Conservation (phyloP, 2,888 invertebrate genomes). For the Hypercompe scribonia region DNA sequence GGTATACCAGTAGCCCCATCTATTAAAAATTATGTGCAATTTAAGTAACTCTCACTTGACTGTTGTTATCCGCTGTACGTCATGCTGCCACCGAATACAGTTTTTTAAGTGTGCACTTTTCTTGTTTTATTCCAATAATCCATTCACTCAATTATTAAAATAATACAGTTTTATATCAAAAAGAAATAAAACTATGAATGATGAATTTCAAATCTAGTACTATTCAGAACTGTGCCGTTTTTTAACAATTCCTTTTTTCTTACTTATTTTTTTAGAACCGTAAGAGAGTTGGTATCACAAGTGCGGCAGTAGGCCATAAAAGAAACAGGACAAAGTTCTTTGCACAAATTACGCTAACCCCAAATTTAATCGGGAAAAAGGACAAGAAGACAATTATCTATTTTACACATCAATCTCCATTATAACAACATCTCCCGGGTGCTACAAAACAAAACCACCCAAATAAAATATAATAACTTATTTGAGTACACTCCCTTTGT, state of each 20-base stretch:
- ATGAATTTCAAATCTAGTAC: neutral
- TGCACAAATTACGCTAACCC: neutral
- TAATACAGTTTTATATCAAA: too few species aligned
- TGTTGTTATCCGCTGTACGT: too few species aligned
- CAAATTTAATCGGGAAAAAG: neutral
- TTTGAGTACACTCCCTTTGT: conserved; percentile 51
- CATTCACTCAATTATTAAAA: too few species aligned
- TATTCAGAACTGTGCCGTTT: neutral
- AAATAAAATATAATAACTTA: conserved; percentile 41
- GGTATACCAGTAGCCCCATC: too few species aligned
- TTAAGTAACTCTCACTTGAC: too few species aligned
- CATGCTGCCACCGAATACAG: too few species aligned
- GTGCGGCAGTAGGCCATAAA: neutral
- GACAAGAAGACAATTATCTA: neutral
- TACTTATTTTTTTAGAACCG: neutral
- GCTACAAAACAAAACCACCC: conserved; percentile 27
- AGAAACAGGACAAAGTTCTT: neutral
- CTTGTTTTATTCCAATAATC: too few species aligned
- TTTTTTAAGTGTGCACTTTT: too few species aligned
- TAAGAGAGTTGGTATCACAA: neutral
- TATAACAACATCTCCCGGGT: conserved; percentile 9
- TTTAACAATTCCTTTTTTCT: too few species aligned
- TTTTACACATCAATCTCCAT: neutral
- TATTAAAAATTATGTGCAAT: too few species aligned
- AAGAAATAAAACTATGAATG: neutral